Conservation (phyloP, 2,113 vertebrate species). For the Microtus oregoni region DNA sequence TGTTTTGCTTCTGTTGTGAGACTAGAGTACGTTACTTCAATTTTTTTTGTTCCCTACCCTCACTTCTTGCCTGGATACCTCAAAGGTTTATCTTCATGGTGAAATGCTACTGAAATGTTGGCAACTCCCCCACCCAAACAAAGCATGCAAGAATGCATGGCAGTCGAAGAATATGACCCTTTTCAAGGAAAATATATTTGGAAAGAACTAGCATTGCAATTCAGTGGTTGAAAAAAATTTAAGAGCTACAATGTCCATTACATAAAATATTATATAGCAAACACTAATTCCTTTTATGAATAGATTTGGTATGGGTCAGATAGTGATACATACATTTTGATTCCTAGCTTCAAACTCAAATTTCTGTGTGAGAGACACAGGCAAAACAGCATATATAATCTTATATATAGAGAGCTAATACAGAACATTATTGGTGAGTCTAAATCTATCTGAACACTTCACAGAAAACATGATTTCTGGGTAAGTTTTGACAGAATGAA, state of each 20-base stretch:
- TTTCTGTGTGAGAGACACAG: conserved; percentile 21
- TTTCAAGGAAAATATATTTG: conserved; percentile 53
- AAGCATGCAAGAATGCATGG: conserved; percentile 1
- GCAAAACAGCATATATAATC: conserved; percentile 34
- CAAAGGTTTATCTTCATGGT: conserved; percentile 33
- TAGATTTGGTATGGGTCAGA: background rate
- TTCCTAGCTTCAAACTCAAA: conserved; percentile 29
- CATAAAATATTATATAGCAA: conserved; percentile 44
- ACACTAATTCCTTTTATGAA: conserved; percentile 36
- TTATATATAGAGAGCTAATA: conserved; percentile 1
- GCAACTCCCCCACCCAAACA: background rate
- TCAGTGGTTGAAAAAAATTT: conserved; percentile 4
- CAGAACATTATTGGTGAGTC: background rate
- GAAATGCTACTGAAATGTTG: conserved; percentile 11
- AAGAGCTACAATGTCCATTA: background rate
- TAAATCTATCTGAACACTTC: conserved; percentile 26
- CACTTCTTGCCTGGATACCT: conserved; percentile 22
- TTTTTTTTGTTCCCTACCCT: background rate
- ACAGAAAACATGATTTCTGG: conserved; percentile 36
- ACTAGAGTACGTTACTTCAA: conserved; percentile 9
- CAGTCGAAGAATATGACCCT: conserved; percentile 8
- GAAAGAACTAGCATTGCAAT: conserved; percentile 4
- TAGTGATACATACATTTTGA: conserved; percentile 34
- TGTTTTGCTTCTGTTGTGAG: conserved; percentile 46
- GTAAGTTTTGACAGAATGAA: conserved; percentile 29